Percentiles rank a stretch among this genome's conserved stretches.
Conservation (phyloP, 2,797 vertebrate species). For the Cossypha niveicapilla region DNA sequence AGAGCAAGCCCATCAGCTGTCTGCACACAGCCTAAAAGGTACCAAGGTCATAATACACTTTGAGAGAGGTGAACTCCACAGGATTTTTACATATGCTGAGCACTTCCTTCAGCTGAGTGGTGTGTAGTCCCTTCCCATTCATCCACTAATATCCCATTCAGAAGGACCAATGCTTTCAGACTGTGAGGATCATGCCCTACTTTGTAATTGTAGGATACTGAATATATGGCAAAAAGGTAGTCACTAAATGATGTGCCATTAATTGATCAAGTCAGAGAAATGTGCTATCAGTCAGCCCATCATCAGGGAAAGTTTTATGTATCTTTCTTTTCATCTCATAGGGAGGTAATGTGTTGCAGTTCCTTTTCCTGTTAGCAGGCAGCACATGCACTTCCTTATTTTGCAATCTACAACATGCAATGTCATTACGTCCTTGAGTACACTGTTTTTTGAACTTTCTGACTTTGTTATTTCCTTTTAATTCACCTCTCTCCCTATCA, state of each 20-base stretch:
- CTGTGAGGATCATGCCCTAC: not conserved
- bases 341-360: not conserved
- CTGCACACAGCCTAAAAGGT: not conserved
- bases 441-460: not conserved
- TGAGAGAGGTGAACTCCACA: not conserved
- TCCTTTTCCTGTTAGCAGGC: not conserved
- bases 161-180: not conserved
- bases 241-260: not conserved
- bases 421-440: not conserved
- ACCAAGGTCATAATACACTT: not conserved
- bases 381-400: not conserved
- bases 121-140: not conserved
- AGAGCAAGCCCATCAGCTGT: not conserved
- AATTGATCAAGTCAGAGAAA: not conserved
- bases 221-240: not conserved
- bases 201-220: not conserved
- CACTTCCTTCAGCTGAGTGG: not conserved
- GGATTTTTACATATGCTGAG: not conserved
- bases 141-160: not conserved
- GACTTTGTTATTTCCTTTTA: not conserved
- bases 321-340: not conserved
- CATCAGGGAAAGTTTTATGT: not conserved
- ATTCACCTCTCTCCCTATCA: not conserved
- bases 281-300: not conserved
- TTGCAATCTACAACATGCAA: not conserved